phyloP scores from a whole-genome alignment of 2,888 invertebrate genomes.

The Ellobium chinense region DNA sequence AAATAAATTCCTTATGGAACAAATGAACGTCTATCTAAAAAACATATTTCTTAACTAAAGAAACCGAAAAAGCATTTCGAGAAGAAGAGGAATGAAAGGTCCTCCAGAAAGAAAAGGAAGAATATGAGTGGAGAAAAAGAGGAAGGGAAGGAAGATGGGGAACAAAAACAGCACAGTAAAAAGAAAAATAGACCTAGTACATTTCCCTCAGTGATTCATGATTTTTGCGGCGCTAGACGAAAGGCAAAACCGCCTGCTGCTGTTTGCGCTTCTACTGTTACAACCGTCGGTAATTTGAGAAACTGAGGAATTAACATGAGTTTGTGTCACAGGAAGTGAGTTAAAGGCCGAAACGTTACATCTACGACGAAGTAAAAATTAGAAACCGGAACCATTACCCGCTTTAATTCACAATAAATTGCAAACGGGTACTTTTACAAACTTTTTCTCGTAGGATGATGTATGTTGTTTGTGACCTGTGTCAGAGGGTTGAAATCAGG shows the following conservation, averaged over 20 bases:
- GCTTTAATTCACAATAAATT: background rate
- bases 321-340: background rate
- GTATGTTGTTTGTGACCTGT: no score
- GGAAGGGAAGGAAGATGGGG: no score
- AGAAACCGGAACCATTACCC: background rate
- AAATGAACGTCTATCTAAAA: no score
- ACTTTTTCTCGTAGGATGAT: no score
- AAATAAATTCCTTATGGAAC: no score
- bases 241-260: background rate
- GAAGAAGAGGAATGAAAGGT: background rate
- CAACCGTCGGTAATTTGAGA: background rate
- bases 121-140: no score
- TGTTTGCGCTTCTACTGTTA: background rate
- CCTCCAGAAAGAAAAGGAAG: background rate
- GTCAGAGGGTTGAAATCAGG: no score
- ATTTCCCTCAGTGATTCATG: background rate
- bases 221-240: background rate
- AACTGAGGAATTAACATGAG: background rate
- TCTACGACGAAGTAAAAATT: background rate
- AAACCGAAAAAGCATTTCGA: no score
- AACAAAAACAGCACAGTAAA: no score
- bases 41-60: no score
- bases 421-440: background rate
- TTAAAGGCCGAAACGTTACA: background rate
- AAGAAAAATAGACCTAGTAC: no score